These are phyloP conservation scores for Bagarius yarrelli DNA, from an alignment of 2,113 vertebrate genomes.

Conservation along the genomic window DNA sequence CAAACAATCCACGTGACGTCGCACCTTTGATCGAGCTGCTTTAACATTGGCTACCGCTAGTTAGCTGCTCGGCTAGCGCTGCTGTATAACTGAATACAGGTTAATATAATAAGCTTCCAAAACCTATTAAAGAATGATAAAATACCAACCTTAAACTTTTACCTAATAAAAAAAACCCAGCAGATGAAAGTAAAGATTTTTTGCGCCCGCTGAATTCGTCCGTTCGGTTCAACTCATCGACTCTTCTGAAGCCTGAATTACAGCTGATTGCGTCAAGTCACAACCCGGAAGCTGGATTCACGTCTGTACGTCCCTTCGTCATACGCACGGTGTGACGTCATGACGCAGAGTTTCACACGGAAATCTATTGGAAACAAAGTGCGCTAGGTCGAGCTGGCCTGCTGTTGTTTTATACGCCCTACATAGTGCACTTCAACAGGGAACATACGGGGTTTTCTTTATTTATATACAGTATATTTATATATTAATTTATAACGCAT, in stretches of 20 bases:
- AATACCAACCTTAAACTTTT: not conserved
- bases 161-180: not conserved
- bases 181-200: not conserved
- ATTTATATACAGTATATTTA: not conserved
- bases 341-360: not conserved
- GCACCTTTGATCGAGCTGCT: not conserved
- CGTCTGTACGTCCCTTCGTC: not conserved
- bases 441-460: not conserved
- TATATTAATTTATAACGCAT: not conserved
- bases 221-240: not conserved
- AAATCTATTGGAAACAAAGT: not conserved
- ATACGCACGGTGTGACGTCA: not conserved
- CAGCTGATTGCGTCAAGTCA: constrained; percentile 42
- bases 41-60: constrained; percentile 8
- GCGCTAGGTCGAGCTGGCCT: too few relatives aligned
- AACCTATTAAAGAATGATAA: not conserved
- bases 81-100: too few relatives aligned
- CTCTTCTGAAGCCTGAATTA: not conserved
- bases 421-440: not conserved
- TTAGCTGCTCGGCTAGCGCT: not conserved
- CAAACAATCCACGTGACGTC: not conserved
- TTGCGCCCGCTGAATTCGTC: not conserved
- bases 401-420: too few relatives aligned
- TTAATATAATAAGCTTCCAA: not conserved
- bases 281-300: constrained; percentile 19